Conservation (phyloP, 35 echinoderm and acorn worm genomes). For the Amphiura filiformis region DNA sequence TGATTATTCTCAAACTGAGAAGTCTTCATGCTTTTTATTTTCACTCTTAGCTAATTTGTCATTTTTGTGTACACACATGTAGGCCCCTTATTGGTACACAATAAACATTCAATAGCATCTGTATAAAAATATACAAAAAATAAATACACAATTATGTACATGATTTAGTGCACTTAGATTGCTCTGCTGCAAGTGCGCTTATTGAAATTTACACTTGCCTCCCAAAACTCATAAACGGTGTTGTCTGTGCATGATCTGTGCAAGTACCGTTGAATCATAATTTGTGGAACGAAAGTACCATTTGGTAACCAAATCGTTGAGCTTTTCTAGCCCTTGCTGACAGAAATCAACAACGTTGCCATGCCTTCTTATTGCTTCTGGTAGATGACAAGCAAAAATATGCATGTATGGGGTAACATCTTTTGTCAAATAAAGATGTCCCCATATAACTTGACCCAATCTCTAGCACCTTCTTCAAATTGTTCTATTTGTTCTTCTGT, state of each 20-base stretch:
- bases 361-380: constrained; percentile 37
- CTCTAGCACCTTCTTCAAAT: constrained; percentile 10
- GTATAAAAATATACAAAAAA: too few species aligned
- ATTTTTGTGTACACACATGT: too few species aligned
- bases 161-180: too few species aligned
- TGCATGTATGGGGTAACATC: constrained; percentile 63
- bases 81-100: too few species aligned
- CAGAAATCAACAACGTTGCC: constrained; percentile 31
- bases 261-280: not conserved
- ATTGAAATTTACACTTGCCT: constrained; percentile 20
- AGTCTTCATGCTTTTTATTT: too few species aligned
- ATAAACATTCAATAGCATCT: too few species aligned
- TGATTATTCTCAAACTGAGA: too few species aligned
- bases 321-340: constrained; percentile 61
- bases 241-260: constrained; percentile 53
- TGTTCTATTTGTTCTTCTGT: constrained; percentile 14
- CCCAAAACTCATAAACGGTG: constrained; percentile 11
- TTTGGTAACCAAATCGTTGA: constrained; percentile 46
- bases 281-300: constrained; percentile 47
- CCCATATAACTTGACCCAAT: constrained; percentile 1
- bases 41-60: too few species aligned
- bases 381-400: constrained; percentile 34
- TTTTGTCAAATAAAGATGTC: constrained; percentile 10
- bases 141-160: too few species aligned
- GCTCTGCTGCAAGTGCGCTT: too few species aligned